Evolutionary conservation across 1,140 invertebrate species (phyloP).

Genomic region (Dolichoris vasculosae): DNA sequence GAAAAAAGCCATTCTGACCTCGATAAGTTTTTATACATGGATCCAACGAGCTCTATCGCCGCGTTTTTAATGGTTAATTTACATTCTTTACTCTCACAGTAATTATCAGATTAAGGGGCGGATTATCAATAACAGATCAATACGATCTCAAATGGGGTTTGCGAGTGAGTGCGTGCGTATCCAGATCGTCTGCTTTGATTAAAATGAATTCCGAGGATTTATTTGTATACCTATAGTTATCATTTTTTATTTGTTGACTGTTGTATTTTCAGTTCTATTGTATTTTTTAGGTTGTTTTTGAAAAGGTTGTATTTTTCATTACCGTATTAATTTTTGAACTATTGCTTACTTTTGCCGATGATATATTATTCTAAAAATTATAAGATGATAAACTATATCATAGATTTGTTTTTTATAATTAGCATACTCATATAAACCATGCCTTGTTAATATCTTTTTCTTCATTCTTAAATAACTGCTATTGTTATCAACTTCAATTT

Average conservation of each 20-base stretch:
- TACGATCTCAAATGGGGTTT: neutral
- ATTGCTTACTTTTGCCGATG: neutral
- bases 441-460: too few relatives aligned
- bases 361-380: neutral
- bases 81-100: neutral
- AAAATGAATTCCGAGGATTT: slow-evolving; percentile 23
- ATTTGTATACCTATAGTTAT: neutral
- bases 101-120: slow-evolving; percentile 23
- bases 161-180: neutral
- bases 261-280: too few relatives aligned
- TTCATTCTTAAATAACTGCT: too few relatives aligned
- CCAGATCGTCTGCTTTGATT: neutral
- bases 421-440: too few relatives aligned
- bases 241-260: neutral
- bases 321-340: neutral
- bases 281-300: neutral
- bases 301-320: neutral
- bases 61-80: slow-evolving; percentile 38
- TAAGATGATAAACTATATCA: too few relatives aligned
- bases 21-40: neutral
- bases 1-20: neutral
- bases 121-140: slow-evolving; percentile 31
- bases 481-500: too few relatives aligned
- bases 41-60: neutral
- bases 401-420: too few relatives aligned